A percentile compares a stretch with the other conserved stretches of the same genome.
phyloP scores from a whole-genome alignment of 1,140 invertebrate genomes.

The Hormaphis cornu region DNA sequence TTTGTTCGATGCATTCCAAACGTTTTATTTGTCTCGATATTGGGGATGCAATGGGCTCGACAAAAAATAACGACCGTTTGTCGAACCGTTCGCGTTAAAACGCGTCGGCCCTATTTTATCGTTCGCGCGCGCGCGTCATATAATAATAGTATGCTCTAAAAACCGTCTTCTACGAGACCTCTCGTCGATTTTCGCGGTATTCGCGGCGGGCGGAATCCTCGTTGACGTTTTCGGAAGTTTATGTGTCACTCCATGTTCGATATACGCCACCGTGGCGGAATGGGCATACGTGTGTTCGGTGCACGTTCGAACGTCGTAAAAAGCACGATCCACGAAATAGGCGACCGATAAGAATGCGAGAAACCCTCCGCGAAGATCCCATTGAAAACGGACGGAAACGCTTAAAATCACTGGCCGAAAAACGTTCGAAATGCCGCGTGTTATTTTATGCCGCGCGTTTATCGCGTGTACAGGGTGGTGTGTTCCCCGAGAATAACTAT shows the following conservation, averaged over 20 bases:
- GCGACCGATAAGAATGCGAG: constrained; percentile 17
- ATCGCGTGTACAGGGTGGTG: too few species aligned
- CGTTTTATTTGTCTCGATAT: too few species aligned
- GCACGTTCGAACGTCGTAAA: not conserved
- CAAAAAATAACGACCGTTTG: too few species aligned
- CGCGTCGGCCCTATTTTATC: not conserved
- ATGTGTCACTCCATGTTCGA: not conserved
- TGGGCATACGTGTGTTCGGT: not conserved
- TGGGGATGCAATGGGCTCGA: too few species aligned
- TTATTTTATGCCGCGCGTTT: constrained; percentile 9
- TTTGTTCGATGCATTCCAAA: too few species aligned
- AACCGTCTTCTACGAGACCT: not conserved
- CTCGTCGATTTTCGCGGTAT: not conserved
- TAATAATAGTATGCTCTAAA: too few species aligned
- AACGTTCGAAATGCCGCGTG: constrained; percentile 5
- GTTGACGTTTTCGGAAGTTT: constrained; percentile 8
- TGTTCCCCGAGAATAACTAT: too few species aligned
- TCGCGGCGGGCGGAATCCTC: not conserved
- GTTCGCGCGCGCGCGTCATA: not conserved
- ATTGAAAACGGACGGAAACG: constrained; percentile 27
- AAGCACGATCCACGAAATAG: constrained; percentile 8
- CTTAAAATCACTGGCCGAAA: constrained; percentile 31
- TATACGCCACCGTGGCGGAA: not conserved
- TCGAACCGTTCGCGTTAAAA: not conserved
- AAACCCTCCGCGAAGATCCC: not conserved